phyloP scores from a whole-genome alignment of 2,113 vertebrate species.

The human region DNA sequence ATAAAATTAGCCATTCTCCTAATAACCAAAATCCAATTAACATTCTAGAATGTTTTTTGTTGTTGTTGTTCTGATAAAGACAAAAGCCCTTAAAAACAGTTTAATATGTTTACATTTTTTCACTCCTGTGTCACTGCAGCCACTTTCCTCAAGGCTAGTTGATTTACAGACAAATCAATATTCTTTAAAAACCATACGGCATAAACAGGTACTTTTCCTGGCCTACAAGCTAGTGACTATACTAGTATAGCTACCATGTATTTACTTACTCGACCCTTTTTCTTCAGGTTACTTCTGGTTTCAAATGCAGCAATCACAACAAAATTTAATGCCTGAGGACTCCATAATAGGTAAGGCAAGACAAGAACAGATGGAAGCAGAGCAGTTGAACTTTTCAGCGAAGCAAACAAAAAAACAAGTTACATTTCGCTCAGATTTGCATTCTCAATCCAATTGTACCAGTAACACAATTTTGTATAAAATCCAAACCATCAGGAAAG shows the following conservation, averaged over 20 bases:
- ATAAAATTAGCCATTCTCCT: not conserved
- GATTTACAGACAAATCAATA: not conserved
- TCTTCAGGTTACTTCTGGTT: constrained; percentile 3
- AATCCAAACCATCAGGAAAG: not conserved
- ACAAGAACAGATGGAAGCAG: constrained; percentile 2
- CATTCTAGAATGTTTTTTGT: not conserved
- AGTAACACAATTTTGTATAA: constrained; percentile 29
- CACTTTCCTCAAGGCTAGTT: not conserved
- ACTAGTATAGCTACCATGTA: not conserved
- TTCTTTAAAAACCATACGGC: not conserved
- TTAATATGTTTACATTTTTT: not conserved
- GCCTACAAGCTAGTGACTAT: not conserved
- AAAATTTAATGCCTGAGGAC: constrained; percentile 18
- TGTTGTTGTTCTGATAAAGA: not conserved
- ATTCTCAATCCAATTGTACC: constrained; percentile 8
- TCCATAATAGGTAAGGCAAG: not conserved
- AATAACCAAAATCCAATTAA: constrained; percentile 32
- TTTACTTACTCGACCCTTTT: not conserved
- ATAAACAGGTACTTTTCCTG: not conserved
- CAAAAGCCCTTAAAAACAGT: not conserved
- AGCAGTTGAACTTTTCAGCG: not conserved
- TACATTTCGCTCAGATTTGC: not conserved
- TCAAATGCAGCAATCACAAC: constrained; percentile 39
- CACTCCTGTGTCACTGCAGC: not conserved
- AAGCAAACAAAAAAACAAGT: constrained; percentile 32